phyloP scores from a whole-genome alignment of 2,888 invertebrate genomes.

The Melanchra persicariae region DNA sequence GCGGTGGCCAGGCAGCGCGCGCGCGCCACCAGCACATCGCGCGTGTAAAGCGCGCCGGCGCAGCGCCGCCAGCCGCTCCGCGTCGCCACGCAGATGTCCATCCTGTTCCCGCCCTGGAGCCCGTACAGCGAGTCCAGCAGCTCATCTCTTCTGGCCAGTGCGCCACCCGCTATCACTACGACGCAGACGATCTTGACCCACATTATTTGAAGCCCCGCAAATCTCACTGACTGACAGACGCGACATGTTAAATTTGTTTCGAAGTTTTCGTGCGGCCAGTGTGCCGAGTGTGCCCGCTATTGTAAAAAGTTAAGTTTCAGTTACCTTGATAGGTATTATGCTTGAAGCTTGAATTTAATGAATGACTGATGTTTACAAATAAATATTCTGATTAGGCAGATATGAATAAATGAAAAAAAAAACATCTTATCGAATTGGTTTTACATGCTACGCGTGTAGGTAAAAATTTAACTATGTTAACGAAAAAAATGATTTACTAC shows the following conservation, averaged over 20 bases:
- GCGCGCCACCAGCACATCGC: constrained; percentile 67
- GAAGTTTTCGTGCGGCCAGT: constrained; percentile 24
- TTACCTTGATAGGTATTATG: not conserved
- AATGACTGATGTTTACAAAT: too few species aligned
- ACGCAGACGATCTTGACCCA: constrained; percentile 43
- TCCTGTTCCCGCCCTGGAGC: constrained; percentile 44
- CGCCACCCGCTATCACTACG: constrained; percentile 24
- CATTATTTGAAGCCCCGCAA: constrained; percentile 34
- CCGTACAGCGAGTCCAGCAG: constrained; percentile 60
- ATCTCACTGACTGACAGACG: constrained; percentile 14
- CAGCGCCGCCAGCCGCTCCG: constrained; percentile 53
- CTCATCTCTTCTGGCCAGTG: constrained; percentile 34
- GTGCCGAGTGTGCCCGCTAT: constrained; percentile 16
- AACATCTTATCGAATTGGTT: too few species aligned
- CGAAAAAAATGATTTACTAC: too few species aligned
- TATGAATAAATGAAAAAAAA: too few species aligned
- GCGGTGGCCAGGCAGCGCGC: constrained; percentile 57
- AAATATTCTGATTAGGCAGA: too few species aligned
- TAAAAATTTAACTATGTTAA: too few species aligned
- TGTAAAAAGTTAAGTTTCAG: constrained; percentile 20
- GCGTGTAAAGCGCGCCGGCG: constrained; percentile 66
- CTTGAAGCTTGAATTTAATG: too few species aligned
- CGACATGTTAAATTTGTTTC: constrained; percentile 2
- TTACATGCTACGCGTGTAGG: too few species aligned
- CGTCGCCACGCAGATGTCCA: constrained; percentile 55